Base-by-base conservation (phyloP, 2,888 invertebrate species). In the Leptogaster cylindrica region DNA sequence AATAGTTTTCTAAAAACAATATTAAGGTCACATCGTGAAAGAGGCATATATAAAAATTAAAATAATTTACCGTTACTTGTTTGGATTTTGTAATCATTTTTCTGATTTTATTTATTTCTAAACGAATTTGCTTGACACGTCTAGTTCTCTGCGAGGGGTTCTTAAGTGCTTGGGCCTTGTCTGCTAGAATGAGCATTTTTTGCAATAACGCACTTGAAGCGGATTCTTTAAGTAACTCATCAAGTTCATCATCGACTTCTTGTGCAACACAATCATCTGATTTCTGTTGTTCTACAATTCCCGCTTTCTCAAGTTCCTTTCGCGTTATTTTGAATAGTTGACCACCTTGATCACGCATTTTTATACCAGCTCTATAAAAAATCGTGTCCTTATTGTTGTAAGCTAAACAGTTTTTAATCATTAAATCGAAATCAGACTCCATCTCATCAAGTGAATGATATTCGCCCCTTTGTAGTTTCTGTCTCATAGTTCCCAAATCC, bases 371-470 rank as follows among this genome's bases (percentile, higher is more conserved):
- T 65, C 92, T 88, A 80, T 96, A 97, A 80, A 95, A 97, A 66
- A 96, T 91, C 0, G 97, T 97, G 74, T 97, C 96, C 77, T 93
- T 93, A 72, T 92, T 90, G 79, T 99, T 99, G 79, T 98, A 99
- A 0, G 91, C 91, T 74, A 95, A 85, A 77, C 98, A 99, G 81
- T 99, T 99, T 72, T 88, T 88, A 67, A 97, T 92, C 92, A 99
- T 97, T n/a, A 97, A 85, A 75, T 90, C 88, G 78, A 98, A 97
- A 82, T 99, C 98, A 0, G 84, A 84, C 76, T 95, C 92, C 75
- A 98, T 87, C 28, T 91, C 88, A 69, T 89, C 88, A 39, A 97
- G 83, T 58, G 86, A 86, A 5, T 82, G 81, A 78, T 95, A 94
- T 61, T 84, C 80, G 51, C 87, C 86, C 46, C 82, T 81, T 64